Conservation (phyloP, 2,113 vertebrate genomes). For the Sinocyclocheilus grahami region DNA sequence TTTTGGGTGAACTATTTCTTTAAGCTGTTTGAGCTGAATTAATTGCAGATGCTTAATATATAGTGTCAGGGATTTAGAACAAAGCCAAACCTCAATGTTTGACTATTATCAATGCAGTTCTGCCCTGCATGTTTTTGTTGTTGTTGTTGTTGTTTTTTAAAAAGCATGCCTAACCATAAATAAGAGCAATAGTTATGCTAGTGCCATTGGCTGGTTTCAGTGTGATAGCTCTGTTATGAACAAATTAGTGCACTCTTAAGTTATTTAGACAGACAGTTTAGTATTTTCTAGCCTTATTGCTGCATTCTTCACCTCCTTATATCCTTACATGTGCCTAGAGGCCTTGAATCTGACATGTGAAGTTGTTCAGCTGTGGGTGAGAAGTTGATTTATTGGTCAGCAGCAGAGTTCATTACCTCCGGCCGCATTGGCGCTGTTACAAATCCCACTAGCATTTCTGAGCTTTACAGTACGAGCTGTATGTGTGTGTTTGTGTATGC, state of each 20-base stretch:
- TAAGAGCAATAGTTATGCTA: neutral
- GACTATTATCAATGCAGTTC: neutral
- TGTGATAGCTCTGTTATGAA: neutral
- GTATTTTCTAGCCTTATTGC: neutral
- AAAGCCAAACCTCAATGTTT: neutral
- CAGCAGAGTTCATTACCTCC: slow-evolving; percentile 13
- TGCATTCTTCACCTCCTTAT: slow-evolving; percentile 32
- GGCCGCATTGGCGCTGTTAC: neutral
- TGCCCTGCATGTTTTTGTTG: neutral
- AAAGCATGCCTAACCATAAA: neutral
- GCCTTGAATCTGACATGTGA: slow-evolving; percentile 1
- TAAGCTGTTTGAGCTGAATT: neutral
- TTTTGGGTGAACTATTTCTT: neutral
- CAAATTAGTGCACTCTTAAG: neutral
- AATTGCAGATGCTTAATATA: neutral
- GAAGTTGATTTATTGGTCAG: slow-evolving; percentile 22
- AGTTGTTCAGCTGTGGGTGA: neutral
- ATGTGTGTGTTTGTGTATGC: neutral
- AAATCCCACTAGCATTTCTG: neutral
- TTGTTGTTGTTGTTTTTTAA: too few species aligned
- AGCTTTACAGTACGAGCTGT: neutral
- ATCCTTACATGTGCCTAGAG: slow-evolving; percentile 12
- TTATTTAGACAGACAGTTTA: slow-evolving; percentile 10
- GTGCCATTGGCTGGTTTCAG: neutral
- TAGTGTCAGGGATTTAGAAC: neutral